Evolutionary conservation across 2,888 invertebrate species (phyloP).

Genomic region (Coleophora deauratella): DNA sequence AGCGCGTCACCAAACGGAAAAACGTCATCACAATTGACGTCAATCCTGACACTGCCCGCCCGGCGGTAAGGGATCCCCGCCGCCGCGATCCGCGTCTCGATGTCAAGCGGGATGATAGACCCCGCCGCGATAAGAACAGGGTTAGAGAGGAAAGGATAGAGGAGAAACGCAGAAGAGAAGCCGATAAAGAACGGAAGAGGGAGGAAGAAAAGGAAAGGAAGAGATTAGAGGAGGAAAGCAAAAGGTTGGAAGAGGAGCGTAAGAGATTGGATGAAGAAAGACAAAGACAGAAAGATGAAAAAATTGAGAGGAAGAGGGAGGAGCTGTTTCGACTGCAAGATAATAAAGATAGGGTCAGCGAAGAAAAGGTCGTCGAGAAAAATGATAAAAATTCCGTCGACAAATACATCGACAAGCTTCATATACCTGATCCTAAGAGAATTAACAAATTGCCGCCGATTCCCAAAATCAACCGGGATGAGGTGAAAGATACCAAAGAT

Average conservation of each 20-base stretch:
- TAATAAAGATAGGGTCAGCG: not conserved
- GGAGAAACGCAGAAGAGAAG: conserved; percentile 1
- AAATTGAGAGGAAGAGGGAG: not conserved
- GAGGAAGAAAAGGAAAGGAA: conserved; percentile 7
- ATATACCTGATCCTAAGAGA: conserved; percentile 37
- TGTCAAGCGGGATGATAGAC: conserved; percentile 11
- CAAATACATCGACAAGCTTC: conserved; percentile 32
- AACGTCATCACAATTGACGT: conserved; percentile 68
- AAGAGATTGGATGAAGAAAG: conserved; percentile 2
- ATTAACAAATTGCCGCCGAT: conserved; percentile 61
- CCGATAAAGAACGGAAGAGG: conserved; percentile 6
- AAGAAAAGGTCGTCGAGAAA: not conserved
- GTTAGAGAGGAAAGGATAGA: conserved; percentile 11
- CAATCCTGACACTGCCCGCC: conserved; percentile 23
- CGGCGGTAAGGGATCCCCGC: conserved; percentile 23
- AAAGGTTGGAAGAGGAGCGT: conserved; percentile 6
- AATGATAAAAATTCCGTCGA: conserved; percentile 17
- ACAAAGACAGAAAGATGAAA: conserved; percentile 6
- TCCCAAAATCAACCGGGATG: conserved; percentile 43
- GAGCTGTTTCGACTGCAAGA: not conserved
- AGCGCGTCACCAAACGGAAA: conserved; percentile 52
- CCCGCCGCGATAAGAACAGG: conserved; percentile 14
- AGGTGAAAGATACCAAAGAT: conserved; percentile 17
- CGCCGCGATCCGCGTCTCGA: conserved; percentile 30
- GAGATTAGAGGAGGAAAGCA: too few relatives aligned